Evolutionary conservation across 2,797 vertebrate genomes (phyloP).

Genomic region (Mycteria americana): DNA sequence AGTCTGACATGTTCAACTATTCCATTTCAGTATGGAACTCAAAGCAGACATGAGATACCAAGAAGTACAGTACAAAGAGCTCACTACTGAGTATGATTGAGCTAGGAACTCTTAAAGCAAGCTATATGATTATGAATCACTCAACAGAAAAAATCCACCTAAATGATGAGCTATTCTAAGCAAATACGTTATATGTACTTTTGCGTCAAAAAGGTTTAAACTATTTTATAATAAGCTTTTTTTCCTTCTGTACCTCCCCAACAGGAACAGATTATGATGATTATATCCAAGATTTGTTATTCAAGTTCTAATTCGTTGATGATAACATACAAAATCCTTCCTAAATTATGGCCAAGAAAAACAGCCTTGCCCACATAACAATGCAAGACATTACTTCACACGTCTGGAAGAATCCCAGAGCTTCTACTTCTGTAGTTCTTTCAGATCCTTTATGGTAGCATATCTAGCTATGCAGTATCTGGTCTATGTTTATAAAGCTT

Average conservation of each 20-base stretch:
- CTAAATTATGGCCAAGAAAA: constrained; percentile 38
- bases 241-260: neutral
- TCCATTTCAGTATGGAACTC: neutral
- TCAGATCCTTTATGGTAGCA: neutral
- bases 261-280: neutral
- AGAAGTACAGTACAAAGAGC: neutral
- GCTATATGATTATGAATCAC: neutral
- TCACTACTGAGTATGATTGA: neutral
- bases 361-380: constrained; percentile 22
- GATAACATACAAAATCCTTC: constrained; percentile 9
- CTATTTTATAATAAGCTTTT: neutral
- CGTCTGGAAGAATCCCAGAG: neutral
- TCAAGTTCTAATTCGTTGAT: neutral
- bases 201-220: neutral
- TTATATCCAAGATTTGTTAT: constrained; percentile 4
- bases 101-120: neutral
- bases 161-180: neutral
- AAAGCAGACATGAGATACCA: neutral
- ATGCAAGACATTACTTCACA: constrained; percentile 27
- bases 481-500: neutral
- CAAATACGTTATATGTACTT: neutral
- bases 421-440: neutral
- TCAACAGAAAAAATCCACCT: neutral
- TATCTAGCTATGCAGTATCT: neutral
- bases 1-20: neutral